Percentiles rank a stretch among this genome's conserved stretches.
phyloP scores from a whole-genome alignment of 2,888 invertebrate genomes.

The Plusia festucae region DNA sequence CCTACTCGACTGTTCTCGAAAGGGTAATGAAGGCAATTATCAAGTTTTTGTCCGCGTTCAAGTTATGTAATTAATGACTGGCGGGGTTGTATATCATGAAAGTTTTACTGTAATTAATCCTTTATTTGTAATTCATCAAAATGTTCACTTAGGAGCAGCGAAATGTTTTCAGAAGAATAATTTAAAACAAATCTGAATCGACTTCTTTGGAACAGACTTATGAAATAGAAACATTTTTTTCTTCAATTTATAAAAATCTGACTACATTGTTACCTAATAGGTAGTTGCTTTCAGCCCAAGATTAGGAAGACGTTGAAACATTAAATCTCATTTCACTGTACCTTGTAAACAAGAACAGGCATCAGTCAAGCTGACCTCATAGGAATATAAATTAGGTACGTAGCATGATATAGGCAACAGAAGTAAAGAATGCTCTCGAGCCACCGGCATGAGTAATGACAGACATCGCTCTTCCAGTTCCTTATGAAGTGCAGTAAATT shows the following conservation, averaged over 20 bases:
- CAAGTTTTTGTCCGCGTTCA: conserved; percentile 55
- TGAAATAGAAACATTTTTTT: no score
- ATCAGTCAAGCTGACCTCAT: conserved; percentile 72
- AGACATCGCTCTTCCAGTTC: conserved; percentile 77
- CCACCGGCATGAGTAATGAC: conserved; percentile 80
- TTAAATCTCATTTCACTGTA: conserved; percentile 50
- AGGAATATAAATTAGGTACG: conserved; percentile 74
- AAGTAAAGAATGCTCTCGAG: conserved; percentile 76
- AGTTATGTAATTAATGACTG: conserved; percentile 54
- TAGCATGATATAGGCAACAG: conserved; percentile 50
- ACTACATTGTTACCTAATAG: conserved; percentile 15
- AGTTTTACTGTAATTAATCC: conserved; percentile 19
- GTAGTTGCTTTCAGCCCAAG: conserved; percentile 24
- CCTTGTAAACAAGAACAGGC: conserved; percentile 70
- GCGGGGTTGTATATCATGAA: conserved; percentile 19
- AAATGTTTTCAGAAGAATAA: no score
- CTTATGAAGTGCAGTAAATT: conserved; percentile 84
- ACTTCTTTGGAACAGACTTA: no score
- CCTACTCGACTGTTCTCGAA: conserved; percentile 53
- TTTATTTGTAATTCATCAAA: not conserved
- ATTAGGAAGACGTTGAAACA: conserved; percentile 49
- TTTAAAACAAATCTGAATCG: no score
- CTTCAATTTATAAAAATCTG: not conserved
- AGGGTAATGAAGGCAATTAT: conserved; percentile 63
- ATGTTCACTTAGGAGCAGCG: not conserved